Percentiles rank a stretch among this genome's conserved stretches.
phyloP scores from a whole-genome alignment of 2,113 vertebrate genomes.

The Tapirus terrestris region DNA sequence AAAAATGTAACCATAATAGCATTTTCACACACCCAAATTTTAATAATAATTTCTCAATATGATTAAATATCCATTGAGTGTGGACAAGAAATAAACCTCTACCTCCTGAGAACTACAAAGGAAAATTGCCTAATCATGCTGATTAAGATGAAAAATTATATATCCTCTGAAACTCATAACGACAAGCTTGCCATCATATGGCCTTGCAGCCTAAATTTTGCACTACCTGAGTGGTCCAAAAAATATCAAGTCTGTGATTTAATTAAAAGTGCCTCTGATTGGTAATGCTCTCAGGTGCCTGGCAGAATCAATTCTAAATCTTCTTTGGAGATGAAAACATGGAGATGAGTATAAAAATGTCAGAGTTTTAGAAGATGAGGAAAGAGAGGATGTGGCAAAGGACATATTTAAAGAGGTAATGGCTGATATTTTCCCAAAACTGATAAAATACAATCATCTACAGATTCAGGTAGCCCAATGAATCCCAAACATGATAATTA shows the following conservation, averaged over 20 bases:
- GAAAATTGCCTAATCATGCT: neutral
- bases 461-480: neutral
- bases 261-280: neutral
- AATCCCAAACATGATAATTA: neutral
- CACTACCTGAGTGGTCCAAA: neutral
- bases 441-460: neutral
- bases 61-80: neutral
- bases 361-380: neutral
- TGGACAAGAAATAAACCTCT: neutral
- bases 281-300: neutral
- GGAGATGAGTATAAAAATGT: neutral
- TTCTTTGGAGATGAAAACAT: neutral
- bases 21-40: neutral
- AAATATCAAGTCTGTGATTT: neutral
- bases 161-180: constrained; percentile 2
- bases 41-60: neutral
- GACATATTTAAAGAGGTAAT: neutral
- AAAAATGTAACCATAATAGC: neutral
- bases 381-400: neutral
- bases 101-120: neutral
- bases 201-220: neutral
- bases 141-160: neutral
- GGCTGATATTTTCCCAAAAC: neutral
- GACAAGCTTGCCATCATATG: neutral
- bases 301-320: neutral